Base-by-base conservation (phyloP, 2,113 vertebrate genomes). In the Hemichromis elongatus region DNA sequence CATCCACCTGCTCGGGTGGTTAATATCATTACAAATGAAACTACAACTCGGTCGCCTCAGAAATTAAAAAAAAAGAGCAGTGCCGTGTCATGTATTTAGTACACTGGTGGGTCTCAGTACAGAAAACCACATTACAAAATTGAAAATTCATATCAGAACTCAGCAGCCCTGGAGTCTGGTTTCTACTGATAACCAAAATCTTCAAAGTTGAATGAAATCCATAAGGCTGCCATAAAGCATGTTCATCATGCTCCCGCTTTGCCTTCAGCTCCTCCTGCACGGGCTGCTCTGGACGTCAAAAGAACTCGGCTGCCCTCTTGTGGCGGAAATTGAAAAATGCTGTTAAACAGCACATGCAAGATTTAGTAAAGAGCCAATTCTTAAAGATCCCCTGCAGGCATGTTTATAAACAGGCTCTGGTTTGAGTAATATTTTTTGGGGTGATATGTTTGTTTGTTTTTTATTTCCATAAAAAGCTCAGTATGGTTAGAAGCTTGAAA, bases 141-240 rank as follows among this genome's bases (percentile, higher is more conserved):
- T 79, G 14, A 80, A 80, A 80, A 85, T 83, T 83, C 80, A 66
- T 84, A 90, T 90, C 84, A 80, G 79, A 59, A 63, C 81, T 73
- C 53, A 19, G 68, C 90, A 92, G 88, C 50, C 81, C 2, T 11
- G 70, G 70, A 87, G 88, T 91, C 90, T 93, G 92, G 80, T 56
- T 66, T 82, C 81, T 47, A 54, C 89, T 93, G 89, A 94, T 92
- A 93, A 93, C 82, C 84, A 81, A 90, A 66, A 90, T 89, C 87
- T 92, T 90, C 79, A 90, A 92, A 91, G 82, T 88, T 88, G 77
- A 93, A 82, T 83, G 57, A 88, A 90, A 91, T 88, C 90, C 84
- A 88, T 78, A 11, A 81, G 80, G 53, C 83, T 84, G 79, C 78
- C 63, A 85, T 56, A 81, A 83, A 89, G 83, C 40, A 66, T 56